phyloP scores from a whole-genome alignment of 2,797 vertebrate species.

The Lemur catta region DNA sequence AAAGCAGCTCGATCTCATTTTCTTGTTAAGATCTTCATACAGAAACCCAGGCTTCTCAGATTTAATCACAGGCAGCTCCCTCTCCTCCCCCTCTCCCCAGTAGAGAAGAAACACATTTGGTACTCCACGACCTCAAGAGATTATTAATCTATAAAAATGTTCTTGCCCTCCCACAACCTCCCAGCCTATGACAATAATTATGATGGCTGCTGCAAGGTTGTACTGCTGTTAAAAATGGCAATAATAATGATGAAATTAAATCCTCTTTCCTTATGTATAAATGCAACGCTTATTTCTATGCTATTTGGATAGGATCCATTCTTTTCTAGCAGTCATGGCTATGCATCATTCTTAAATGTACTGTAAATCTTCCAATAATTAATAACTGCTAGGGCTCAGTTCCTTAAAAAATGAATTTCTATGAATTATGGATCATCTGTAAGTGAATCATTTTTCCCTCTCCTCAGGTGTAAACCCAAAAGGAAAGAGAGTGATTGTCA shows the following conservation, averaged over 20 bases:
- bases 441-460: slow-evolving; percentile 49
- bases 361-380: slow-evolving; percentile 73
- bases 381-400: slow-evolving; percentile 35
- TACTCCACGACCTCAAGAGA: slow-evolving; percentile 65
- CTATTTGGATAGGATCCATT: slow-evolving; percentile 67
- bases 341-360: slow-evolving; percentile 45
- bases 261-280: slow-evolving; percentile 71
- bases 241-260: slow-evolving; percentile 79
- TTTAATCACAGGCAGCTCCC: slow-evolving; percentile 51
- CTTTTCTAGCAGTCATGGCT: slow-evolving; percentile 41
- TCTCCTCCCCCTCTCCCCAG: background rate
- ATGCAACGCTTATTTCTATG: slow-evolving; percentile 72
- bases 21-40: slow-evolving; percentile 58
- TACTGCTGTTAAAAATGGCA: slow-evolving; percentile 74
- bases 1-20: slow-evolving; percentile 63
- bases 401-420: slow-evolving; percentile 71
- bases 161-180: slow-evolving; percentile 77
- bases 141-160: slow-evolving; percentile 80
- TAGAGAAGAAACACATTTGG: slow-evolving; percentile 69
- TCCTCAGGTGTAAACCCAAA: slow-evolving; percentile 23
- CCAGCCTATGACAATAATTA: slow-evolving; percentile 76
- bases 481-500: background rate
- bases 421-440: slow-evolving; percentile 67
- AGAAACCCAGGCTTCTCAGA: slow-evolving; percentile 62
- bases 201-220: slow-evolving; percentile 64